Conservation (phyloP, 2,797 vertebrate species). For the Paratrypauchen microcephalus region DNA sequence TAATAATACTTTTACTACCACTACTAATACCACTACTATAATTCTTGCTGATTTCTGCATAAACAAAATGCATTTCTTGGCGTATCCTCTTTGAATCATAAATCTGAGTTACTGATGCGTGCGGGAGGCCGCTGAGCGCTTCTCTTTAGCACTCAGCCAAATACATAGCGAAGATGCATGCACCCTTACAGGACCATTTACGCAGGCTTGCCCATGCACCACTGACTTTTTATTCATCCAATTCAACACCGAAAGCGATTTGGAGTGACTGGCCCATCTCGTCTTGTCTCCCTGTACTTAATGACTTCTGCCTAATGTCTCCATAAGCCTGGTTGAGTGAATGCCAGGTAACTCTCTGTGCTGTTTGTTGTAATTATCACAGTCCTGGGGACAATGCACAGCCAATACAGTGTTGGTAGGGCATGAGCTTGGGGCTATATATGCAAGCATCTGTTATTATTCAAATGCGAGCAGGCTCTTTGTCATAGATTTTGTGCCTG, state of each 20-base stretch:
- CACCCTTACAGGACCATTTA: background rate
- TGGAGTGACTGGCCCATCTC: slow-evolving; percentile 43
- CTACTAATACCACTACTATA: background rate
- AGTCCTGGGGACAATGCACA: slow-evolving; percentile 26
- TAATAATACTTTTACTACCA: background rate
- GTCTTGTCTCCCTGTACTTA: slow-evolving; percentile 60
- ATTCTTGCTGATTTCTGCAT: background rate
- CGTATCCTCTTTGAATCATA: slow-evolving; percentile 18
- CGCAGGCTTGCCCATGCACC: slow-evolving; percentile 16
- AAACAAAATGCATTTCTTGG: slow-evolving; percentile 27
- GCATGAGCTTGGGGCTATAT: slow-evolving; percentile 31
- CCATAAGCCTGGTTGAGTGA: slow-evolving; percentile 64
- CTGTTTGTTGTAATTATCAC: slow-evolving; percentile 58
- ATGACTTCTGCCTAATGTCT: slow-evolving; percentile 70
- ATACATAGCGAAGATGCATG: slow-evolving; percentile 12
- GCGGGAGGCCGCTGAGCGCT: slow-evolving; percentile 13
- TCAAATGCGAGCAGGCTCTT: slow-evolving; percentile 28
- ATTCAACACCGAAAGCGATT: slow-evolving; percentile 38
- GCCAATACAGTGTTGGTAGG: slow-evolving; percentile 8
- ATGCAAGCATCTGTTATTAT: slow-evolving; percentile 31
- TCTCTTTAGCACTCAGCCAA: slow-evolving; percentile 19
- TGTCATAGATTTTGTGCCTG: background rate
- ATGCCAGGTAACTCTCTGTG: slow-evolving; percentile 53
- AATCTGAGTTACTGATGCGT: slow-evolving; percentile 33
- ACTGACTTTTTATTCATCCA: slow-evolving; percentile 37